Percentiles rank a stretch among this genome's conserved stretches.
phyloP scores from a whole-genome alignment of 2,888 invertebrate genomes.

The Agrotis puta region DNA sequence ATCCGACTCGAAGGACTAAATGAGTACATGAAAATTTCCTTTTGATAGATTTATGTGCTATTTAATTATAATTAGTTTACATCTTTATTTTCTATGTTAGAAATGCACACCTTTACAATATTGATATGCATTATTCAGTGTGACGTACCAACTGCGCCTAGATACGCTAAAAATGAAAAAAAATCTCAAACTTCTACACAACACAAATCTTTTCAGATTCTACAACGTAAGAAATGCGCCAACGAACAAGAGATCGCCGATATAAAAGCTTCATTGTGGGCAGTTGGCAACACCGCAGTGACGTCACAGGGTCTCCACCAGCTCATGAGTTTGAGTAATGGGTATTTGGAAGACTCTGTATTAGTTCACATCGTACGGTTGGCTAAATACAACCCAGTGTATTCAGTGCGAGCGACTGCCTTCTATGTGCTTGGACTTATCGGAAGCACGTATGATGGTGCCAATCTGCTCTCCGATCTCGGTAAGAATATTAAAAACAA shows the following conservation, averaged over 20 bases:
- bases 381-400: conserved; percentile 95
- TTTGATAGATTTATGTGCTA: too few species aligned
- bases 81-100: too few species aligned
- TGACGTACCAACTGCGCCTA: too few species aligned
- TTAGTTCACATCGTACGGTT: conserved; percentile 91
- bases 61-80: too few species aligned
- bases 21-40: too few species aligned
- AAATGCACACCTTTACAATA: too few species aligned
- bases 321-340: conserved; percentile 90
- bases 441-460: conserved; percentile 95
- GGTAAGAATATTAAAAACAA: conserved; percentile 83
- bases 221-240: conserved; percentile 90
- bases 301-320: conserved; percentile 94
- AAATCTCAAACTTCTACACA: neutral
- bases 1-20: too few species aligned
- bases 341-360: conserved; percentile 82
- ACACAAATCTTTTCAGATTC: conserved; percentile 69
- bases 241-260: conserved; percentile 94
- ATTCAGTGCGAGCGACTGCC: conserved; percentile 97
- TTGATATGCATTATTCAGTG: too few species aligned
- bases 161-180: neutral
- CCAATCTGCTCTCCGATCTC: conserved; percentile 93
- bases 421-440: conserved; percentile 97
- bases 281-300: conserved; percentile 95
- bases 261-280: conserved; percentile 97